These are phyloP conservation scores for Ciconia boyciana DNA, from an alignment of 2,113 vertebrate species.

Conservation along the genomic window DNA sequence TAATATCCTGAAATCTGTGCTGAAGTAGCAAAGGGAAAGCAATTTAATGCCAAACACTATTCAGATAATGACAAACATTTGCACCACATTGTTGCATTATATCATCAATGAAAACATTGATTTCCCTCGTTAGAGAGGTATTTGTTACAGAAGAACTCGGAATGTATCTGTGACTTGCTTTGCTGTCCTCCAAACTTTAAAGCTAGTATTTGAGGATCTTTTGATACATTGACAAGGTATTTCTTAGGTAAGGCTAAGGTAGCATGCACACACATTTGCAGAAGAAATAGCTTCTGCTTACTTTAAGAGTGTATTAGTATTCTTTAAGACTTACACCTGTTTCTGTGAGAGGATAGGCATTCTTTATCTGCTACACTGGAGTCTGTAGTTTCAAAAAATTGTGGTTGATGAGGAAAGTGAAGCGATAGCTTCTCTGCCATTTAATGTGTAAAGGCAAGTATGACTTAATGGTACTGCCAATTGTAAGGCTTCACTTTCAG, in stretches of 20 bases:
- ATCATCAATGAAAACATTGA: not conserved
- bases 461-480: not conserved
- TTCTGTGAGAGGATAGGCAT: not conserved
- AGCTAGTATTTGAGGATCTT: not conserved
- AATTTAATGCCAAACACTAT: not conserved
- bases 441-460: not conserved
- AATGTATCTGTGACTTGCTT: not conserved
- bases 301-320: not conserved
- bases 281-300: not conserved
- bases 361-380: not conserved
- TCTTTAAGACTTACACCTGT: not conserved
- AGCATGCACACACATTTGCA: not conserved
- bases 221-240: not conserved
- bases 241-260: not conserved
- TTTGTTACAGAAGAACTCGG: not conserved
- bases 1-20: not conserved
- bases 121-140: not conserved
- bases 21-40: not conserved
- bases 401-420: not conserved
- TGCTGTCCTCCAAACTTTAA: not conserved
- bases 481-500: not conserved
- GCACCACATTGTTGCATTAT: not conserved
- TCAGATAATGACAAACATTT: not conserved
- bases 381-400: not conserved
- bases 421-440: not conserved